Base-by-base conservation (phyloP, 2,888 invertebrate genomes). In the Neria commutata region DNA sequence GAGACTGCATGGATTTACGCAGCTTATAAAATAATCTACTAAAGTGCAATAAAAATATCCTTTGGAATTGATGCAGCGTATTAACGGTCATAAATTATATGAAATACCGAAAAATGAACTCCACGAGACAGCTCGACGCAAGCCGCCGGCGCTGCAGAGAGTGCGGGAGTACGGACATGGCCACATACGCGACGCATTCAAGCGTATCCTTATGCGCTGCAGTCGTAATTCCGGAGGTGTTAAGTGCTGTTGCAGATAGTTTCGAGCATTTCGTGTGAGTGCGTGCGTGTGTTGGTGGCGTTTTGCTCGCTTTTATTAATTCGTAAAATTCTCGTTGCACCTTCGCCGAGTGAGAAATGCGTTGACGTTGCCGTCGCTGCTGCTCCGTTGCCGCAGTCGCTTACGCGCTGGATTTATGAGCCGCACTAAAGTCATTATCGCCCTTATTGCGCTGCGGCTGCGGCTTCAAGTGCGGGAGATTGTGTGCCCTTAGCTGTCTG, bases 381-480 rank as follows among this genome's bases (percentile, higher is more conserved):
- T 29, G 16, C 46, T 56, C 26, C 56, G 50, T 53, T 50, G n/a
- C n/a, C n/a, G n/a, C n/a, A n/a, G n/a, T n/a, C 62, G 64, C 53
- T 70, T 61, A 64, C 67, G 65, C 67, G 55, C 64, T 68, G 71
- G 66, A 71, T 77, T 76, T 76, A 77, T 76, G 74, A 66, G 66
- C 66, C 65, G 66, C 71, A 74, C 69, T 77, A 75, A 75, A 76
- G 64, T 69, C 68, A 76, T 75, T 77, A 77, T 73, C 72, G 68
- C 68, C 71, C 73, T 37, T 16, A 23, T 40, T n/a, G 34, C 21
- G 24, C 25, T 19, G 3, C 14, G 23, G 60, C 60, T 67, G 19
- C 6, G 24, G 17, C 17, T 45, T 29, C 50, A 53, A 47, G n/a
- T n/a, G n/a, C 33, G 14, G 6, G 6, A 14, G 8, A 10, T 33